Evolutionary conservation across 1,140 invertebrate genomes (phyloP), one percentile per base, ranked within the genome.

Genomic region (Matsumurasca onukii): DNA sequence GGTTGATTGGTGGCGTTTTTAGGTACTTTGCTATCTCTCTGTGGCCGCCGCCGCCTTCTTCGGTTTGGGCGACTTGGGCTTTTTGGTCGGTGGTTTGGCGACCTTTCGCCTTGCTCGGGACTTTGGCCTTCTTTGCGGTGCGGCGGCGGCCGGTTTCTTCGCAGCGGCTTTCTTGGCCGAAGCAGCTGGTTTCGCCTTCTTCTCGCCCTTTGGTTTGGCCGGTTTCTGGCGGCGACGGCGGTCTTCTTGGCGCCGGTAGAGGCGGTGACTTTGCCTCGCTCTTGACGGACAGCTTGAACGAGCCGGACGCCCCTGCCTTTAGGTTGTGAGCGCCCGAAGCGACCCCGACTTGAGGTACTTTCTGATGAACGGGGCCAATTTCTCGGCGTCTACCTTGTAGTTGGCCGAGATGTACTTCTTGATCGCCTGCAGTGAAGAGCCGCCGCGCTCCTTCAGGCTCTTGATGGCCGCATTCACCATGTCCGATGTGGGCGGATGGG

Each of bases 381-480:
- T 82, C 1, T 81, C 78, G n/a, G 77, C 75, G 64, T 83, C 82
- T 1, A 83, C 73, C 63, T 81, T 82, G 76, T 82, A 83, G 3
- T 75, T 80, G 0, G 77, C 70, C 0, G 75, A 71, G 48, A 85
- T 82, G 75, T 84, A 80, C 72, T 85, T 86, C 70, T 84, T 83
- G 73, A 86, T 85, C 15, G 83, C 83, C 61, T 81, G 80, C 0
- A 84, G 72, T 0, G 83, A 85, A 0, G 83, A 84, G 3, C 85
- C 84, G 17, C 76, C 77, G 12, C 80, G 76, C 67, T 85, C 85
- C 29, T 84, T 85, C 48, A 86, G 69, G 1, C 71, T 69, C 22
- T 76, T 77, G 68, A 87, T 85, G 2, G 85, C 84, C 9, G 77
- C 77, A 15, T 76, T 78, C 9, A 86, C 78, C 80, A 81, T 80